Evolutionary conservation across 1,140 invertebrate genomes (phyloP).

Genomic region (Vollenhovia emeryi): DNA sequence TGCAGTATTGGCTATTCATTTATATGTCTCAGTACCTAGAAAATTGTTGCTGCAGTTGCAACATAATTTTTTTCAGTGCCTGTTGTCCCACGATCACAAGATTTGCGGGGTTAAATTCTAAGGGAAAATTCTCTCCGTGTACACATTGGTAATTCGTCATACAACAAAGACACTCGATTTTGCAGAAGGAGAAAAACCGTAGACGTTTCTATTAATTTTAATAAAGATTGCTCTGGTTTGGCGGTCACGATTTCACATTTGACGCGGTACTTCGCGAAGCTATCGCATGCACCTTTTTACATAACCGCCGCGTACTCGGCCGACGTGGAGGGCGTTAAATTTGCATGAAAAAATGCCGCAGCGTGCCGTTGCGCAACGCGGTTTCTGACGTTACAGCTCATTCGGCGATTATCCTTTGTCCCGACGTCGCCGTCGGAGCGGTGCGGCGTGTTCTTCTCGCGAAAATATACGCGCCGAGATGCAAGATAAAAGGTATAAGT

Average conservation of each 20-base stretch:
- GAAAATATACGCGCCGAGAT: constrained; percentile 53
- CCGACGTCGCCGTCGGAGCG: neutral
- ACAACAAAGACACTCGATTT: neutral
- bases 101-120: too few relatives aligned
- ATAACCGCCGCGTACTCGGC: constrained; percentile 15
- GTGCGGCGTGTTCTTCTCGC: constrained; percentile 14
- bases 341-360: constrained; percentile 52
- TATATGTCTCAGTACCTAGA: too few relatives aligned
- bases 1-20: too few relatives aligned
- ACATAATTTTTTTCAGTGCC: too few relatives aligned
- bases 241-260: neutral
- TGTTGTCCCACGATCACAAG: too few relatives aligned
- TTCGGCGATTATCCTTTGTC: constrained; percentile 57
- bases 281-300: constrained; percentile 29
- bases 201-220: neutral
- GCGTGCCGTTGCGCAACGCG: constrained; percentile 37
- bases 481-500: constrained; percentile 57
- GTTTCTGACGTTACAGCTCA: constrained; percentile 57
- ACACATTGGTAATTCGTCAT: neutral
- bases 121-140: too few relatives aligned
- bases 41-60: too few relatives aligned
- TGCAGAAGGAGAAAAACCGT: neutral
- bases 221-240: neutral
- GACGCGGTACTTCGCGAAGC: constrained; percentile 3
- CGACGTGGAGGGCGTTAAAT: constrained; percentile 45